Percentiles rank a stretch among this genome's conserved stretches.
Evolutionary conservation across 2,797 vertebrate species (phyloP).

Genomic region (Anguilla anguilla): DNA sequence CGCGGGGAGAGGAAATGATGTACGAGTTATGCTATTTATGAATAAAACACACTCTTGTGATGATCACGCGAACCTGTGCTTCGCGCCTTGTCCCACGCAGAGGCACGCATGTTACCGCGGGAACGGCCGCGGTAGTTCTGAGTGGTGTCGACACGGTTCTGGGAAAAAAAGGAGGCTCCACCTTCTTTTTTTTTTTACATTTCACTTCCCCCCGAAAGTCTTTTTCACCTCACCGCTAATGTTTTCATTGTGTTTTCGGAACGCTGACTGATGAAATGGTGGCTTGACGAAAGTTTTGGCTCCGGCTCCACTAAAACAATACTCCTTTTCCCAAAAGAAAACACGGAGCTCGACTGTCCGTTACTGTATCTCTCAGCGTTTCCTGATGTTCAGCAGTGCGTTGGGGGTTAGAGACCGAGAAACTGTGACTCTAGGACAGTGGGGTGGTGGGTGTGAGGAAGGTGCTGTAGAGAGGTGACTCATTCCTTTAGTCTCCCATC

Average conservation of each 20-base stretch:
- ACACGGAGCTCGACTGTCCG: neutral
- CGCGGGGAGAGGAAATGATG: conserved; percentile 19
- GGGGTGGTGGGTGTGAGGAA: neutral
- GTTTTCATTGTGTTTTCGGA: conserved; percentile 49
- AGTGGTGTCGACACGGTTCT: conserved; percentile 55
- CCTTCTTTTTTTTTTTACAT: conserved; percentile 50
- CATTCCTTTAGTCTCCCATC: conserved; percentile 60
- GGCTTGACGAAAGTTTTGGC: conserved; percentile 61
- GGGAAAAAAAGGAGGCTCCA: conserved; percentile 58
- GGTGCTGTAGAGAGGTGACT: neutral
- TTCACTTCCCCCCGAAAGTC: conserved; percentile 62
- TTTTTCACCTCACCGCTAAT: conserved; percentile 50
- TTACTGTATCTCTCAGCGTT: neutral
- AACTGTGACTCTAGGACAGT: neutral
- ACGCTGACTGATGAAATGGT: conserved; percentile 57
- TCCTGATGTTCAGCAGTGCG: conserved; percentile 23
- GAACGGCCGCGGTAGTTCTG: neutral
- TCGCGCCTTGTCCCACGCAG: neutral
- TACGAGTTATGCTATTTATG: conserved; percentile 57
- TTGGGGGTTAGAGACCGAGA: conserved; percentile 8
- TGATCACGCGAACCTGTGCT: conserved; percentile 37
- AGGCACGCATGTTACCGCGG: neutral
- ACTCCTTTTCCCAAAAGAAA: conserved; percentile 46
- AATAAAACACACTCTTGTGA: conserved; percentile 56
- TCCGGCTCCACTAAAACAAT: conserved; percentile 60